phyloP scores from a whole-genome alignment of 1,140 invertebrate genomes.

The Neodiprion pinetum region DNA sequence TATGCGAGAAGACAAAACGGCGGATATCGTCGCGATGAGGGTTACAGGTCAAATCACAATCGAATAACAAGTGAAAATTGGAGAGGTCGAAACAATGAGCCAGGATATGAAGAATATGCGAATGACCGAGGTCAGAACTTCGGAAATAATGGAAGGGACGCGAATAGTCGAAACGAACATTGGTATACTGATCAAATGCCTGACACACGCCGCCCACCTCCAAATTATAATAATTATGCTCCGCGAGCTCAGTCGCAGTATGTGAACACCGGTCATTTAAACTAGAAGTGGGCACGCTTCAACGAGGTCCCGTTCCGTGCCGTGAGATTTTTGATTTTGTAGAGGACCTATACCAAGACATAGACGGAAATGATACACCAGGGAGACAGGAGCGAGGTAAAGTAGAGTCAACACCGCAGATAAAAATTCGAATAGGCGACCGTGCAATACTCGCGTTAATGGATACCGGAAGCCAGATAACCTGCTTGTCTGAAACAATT shows the following conservation, averaged over 20 bases:
- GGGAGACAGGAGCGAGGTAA: background rate
- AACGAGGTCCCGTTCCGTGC: slow-evolving; percentile 15
- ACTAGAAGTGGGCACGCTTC: slow-evolving; percentile 20
- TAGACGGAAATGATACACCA: background rate
- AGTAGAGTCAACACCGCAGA: background rate
- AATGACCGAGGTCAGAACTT: too few relatives aligned
- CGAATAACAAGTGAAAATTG: too few relatives aligned
- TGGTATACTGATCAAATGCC: background rate
- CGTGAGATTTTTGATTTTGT: slow-evolving; percentile 20
- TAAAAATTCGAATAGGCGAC: slow-evolving; percentile 8
- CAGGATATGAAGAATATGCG: too few relatives aligned
- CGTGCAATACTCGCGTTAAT: slow-evolving; percentile 10
- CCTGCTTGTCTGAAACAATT: slow-evolving; percentile 26
- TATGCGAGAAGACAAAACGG: too few relatives aligned
- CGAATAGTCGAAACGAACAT: too few relatives aligned
- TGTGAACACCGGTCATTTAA: slow-evolving; percentile 19
- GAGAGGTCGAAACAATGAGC: too few relatives aligned
- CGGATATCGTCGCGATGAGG: too few relatives aligned
- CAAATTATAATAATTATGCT: background rate
- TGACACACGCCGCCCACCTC: background rate
- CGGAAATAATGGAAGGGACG: too few relatives aligned
- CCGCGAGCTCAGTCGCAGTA: background rate
- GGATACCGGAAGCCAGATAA: slow-evolving; percentile 32
- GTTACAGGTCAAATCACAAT: too few relatives aligned
- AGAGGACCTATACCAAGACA: slow-evolving; percentile 13